Conservation (phyloP, 2,888 invertebrate species). For the Linnaemya tessellans region DNA sequence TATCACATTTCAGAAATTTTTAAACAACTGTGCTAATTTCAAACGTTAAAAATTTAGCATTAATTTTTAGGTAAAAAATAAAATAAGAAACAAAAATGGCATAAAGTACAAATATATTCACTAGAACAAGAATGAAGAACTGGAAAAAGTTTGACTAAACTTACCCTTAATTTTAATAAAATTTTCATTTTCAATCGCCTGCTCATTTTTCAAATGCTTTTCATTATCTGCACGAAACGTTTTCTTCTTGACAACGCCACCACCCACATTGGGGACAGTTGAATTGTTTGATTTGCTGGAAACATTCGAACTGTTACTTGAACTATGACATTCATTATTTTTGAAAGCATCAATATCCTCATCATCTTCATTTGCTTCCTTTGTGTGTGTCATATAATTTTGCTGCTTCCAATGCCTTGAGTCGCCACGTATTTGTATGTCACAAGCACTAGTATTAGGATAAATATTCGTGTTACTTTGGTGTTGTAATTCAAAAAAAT, state of each 20-base stretch:
- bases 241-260: conserved; percentile 44
- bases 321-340: conserved; percentile 46
- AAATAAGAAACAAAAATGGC: background rate
- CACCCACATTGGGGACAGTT: conserved; percentile 57
- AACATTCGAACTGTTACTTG: conserved; percentile 58
- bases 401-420: conserved; percentile 51
- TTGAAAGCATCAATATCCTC: conserved; percentile 29
- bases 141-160: conserved; percentile 12
- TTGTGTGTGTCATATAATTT: conserved; percentile 51
- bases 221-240: conserved; percentile 46
- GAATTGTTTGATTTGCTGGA: conserved; percentile 57
- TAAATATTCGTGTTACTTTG: conserved; percentile 73
- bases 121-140: background rate
- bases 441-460: conserved; percentile 49
- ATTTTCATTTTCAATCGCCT: conserved; percentile 17
- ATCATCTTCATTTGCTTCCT: conserved; percentile 23
- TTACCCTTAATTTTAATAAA: conserved; percentile 62
- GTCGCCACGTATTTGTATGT: conserved; percentile 48
- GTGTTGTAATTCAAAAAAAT: conserved; percentile 74
- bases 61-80: conserved; percentile 27
- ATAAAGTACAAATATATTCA: background rate
- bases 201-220: conserved; percentile 41
- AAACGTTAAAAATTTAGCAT: conserved; percentile 29
- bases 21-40: conserved; percentile 68
- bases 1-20: conserved; percentile 52